Conservation (phyloP, 2,888 invertebrate genomes). For the Andrena trimmerana region DNA sequence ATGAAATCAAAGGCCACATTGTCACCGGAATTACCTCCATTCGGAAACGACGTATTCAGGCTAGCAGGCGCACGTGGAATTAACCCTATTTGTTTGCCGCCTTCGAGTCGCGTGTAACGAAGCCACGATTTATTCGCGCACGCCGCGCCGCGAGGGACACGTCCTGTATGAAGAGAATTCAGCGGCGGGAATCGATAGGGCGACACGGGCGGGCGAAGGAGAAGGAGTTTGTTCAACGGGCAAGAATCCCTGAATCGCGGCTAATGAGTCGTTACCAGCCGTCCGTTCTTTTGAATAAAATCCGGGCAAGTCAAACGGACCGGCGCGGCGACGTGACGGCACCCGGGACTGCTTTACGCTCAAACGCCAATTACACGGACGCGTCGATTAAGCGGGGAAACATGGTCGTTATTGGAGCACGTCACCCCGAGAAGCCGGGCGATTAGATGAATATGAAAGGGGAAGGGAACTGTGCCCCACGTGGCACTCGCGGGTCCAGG, state of each 20-base stretch:
- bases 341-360: conserved; percentile 42
- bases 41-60: conserved; percentile 85
- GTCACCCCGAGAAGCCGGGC: background rate
- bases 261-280: conserved; percentile 71
- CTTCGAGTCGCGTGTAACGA: conserved; percentile 80
- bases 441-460: too few relatives aligned
- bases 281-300: conserved; percentile 64
- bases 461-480: too few relatives aligned
- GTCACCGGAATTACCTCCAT: conserved; percentile 85
- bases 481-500: too few relatives aligned
- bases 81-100: conserved; percentile 84
- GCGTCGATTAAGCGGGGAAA: conserved; percentile 59
- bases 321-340: conserved; percentile 45
- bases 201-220: conserved; percentile 45
- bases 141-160: conserved; percentile 47
- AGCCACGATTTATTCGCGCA: conserved; percentile 80
- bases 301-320: conserved; percentile 47
- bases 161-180: conserved; percentile 49
- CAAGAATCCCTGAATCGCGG: conserved; percentile 70
- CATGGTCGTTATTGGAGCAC: conserved; percentile 50
- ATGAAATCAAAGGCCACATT: conserved; percentile 85
- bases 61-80: conserved; percentile 82
- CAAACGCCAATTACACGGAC: conserved; percentile 51
- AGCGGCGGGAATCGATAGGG: conserved; percentile 64
- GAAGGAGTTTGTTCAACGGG: conserved; percentile 68